Conservation (phyloP, 2,113 vertebrate genomes). For the Pygoscelis adeliae region DNA sequence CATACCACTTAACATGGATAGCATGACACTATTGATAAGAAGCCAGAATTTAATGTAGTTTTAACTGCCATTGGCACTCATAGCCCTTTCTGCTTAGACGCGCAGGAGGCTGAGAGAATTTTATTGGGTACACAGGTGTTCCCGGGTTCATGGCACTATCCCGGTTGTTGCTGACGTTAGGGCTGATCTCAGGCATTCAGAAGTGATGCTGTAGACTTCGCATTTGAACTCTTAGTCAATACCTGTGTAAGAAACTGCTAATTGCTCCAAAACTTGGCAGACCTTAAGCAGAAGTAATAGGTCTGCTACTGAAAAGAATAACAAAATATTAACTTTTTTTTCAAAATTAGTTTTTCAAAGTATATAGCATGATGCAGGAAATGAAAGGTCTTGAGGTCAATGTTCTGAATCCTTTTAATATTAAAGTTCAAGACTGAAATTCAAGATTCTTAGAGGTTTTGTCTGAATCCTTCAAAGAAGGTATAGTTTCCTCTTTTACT, state of each 20-base stretch:
- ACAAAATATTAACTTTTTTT: not conserved
- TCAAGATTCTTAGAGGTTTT: not conserved
- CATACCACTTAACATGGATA: not conserved
- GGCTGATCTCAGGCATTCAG: not conserved
- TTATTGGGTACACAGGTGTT: fast-evolving
- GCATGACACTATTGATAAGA: not conserved
- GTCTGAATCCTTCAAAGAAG: not conserved
- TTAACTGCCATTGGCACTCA: not conserved
- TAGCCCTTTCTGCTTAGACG: not conserved
- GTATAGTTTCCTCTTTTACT: not conserved
- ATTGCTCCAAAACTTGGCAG: not conserved
- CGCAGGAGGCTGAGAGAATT: not conserved
- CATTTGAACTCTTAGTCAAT: not conserved
- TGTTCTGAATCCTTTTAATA: not conserved
- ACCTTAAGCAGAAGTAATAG: not conserved
- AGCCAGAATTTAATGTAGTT: not conserved
- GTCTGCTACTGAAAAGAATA: not conserved
- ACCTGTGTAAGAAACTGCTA: not conserved
- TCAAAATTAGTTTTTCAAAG: not conserved
- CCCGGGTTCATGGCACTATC: fast-evolving
- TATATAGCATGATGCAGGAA: not conserved
- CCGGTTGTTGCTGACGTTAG: not conserved
- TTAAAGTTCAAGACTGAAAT: not conserved
- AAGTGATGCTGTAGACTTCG: not conserved
- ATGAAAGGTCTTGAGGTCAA: not conserved